These are phyloP conservation scores for Gobiocypris rarus DNA, from an alignment of 2,113 vertebrate species.

Conservation along the genomic window DNA sequence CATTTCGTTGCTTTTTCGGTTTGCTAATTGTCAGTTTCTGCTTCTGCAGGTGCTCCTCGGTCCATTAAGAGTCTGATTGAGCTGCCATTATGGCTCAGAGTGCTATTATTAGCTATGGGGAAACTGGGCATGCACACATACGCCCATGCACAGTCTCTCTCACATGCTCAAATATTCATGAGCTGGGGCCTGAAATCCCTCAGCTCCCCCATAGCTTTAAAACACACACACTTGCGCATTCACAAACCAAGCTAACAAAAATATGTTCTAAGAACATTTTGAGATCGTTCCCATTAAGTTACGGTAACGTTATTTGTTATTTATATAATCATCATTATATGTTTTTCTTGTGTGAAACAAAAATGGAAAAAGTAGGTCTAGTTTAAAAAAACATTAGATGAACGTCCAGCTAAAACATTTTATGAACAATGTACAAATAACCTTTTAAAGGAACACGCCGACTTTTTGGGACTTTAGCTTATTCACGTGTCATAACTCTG, in stretches of 20 bases:
- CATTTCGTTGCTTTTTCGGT: neutral
- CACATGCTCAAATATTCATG: slow-evolving; percentile 74
- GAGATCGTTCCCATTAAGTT: too few relatives aligned
- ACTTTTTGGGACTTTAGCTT: too few relatives aligned
- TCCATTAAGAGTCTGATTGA: slow-evolving; percentile 17
- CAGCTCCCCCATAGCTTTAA: slow-evolving; percentile 48
- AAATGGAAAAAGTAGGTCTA: too few relatives aligned
- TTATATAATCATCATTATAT: too few relatives aligned
- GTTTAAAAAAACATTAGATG: too few relatives aligned
- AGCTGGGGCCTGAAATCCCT: slow-evolving; percentile 62
- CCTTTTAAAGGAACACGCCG: too few relatives aligned
- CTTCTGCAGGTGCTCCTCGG: slow-evolving; percentile 26
- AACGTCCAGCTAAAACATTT: too few relatives aligned
- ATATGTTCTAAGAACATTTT: too few relatives aligned
- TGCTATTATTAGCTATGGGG: slow-evolving; percentile 68
- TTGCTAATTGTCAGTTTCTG: slow-evolving; percentile 1
- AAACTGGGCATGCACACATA: slow-evolving; percentile 18
- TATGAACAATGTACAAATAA: too few relatives aligned
- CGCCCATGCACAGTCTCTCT: slow-evolving; percentile 10
- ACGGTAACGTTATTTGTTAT: too few relatives aligned
- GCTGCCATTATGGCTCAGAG: slow-evolving; percentile 9
- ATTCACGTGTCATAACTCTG: too few relatives aligned
- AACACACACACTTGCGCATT: slow-evolving; percentile 12
- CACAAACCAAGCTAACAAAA: neutral
- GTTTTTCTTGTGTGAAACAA: too few relatives aligned